These are phyloP conservation scores for Agrypnus murinus DNA, from an alignment of 2,888 invertebrate species.

Conservation along the genomic window DNA sequence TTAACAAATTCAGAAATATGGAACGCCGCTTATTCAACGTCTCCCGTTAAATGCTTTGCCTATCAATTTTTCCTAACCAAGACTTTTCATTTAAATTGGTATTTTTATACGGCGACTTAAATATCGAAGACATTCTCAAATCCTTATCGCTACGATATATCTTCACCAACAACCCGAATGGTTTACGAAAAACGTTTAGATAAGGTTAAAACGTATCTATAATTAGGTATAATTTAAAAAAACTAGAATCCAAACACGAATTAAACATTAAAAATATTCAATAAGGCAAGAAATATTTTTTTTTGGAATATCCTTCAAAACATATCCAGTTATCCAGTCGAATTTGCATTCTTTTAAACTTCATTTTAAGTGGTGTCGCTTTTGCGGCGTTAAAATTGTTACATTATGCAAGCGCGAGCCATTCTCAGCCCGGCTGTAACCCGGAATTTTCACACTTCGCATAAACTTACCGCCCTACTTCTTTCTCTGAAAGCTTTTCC, in stretches of 20 bases:
- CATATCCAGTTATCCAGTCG: conserved; percentile 23
- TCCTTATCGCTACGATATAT: conserved; percentile 37
- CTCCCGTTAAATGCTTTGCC: conserved; percentile 31
- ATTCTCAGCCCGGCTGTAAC: conserved; percentile 54
- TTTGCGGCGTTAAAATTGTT: conserved; percentile 55
- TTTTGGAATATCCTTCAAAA: not conserved
- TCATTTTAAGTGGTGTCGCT: conserved; percentile 55
- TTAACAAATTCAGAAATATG: conserved; percentile 52
- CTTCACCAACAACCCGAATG: conserved; percentile 32
- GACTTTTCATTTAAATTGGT: conserved; percentile 37
- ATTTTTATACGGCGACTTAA: conserved; percentile 38
- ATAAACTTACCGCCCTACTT: conserved; percentile 58
- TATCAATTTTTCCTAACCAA: conserved; percentile 49
- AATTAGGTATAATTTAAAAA: conserved; percentile 36
- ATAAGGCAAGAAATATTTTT: too few relatives aligned
- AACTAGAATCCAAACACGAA: too few relatives aligned
- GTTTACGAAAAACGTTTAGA: conserved; percentile 30
- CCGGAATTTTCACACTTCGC: conserved; percentile 58
- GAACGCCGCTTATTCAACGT: conserved; percentile 48
- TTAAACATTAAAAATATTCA: too few relatives aligned
- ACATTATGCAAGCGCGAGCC: conserved; percentile 57
- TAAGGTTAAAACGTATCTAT: conserved; percentile 18
- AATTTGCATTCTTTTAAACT: conserved; percentile 50
- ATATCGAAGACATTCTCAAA: conserved; percentile 35
- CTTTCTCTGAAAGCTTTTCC: conserved; percentile 65